phyloP scores from a whole-genome alignment of 2,888 invertebrate genomes.

The Byasa hedistus region DNA sequence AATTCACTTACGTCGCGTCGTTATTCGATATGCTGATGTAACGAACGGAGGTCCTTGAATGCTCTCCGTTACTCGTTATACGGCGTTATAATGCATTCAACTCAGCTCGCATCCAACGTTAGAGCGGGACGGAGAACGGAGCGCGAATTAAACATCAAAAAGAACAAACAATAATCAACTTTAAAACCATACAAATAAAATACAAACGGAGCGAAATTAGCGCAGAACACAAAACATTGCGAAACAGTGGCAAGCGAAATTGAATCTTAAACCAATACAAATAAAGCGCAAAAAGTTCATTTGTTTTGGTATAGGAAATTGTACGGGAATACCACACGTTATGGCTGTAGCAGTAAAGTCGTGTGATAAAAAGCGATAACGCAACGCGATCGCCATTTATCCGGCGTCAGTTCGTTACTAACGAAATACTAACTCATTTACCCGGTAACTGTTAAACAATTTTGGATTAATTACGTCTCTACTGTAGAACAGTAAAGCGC shows the following conservation, averaged over 20 bases:
- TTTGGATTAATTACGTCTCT: too few relatives aligned
- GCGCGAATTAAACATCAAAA: not conserved
- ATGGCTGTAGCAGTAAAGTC: not conserved
- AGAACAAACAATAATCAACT: slow-evolving; percentile 10
- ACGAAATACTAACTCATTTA: slow-evolving; percentile 27
- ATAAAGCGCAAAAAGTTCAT: not conserved
- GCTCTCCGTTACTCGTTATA: slow-evolving; percentile 28
- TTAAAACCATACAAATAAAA: not conserved
- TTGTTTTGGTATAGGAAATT: not conserved
- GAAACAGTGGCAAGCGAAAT: not conserved
- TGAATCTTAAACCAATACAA: not conserved
- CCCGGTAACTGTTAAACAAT: too few relatives aligned
- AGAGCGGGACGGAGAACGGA: slow-evolving; percentile 9
- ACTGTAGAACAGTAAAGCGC: too few relatives aligned
- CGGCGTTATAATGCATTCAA: slow-evolving; percentile 28
- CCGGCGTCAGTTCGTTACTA: slow-evolving; percentile 16
- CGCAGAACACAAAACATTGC: not conserved
- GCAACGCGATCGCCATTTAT: slow-evolving; percentile 2
- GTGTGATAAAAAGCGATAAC: not conserved
- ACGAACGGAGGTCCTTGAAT: slow-evolving; percentile 26
- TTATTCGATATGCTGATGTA: not conserved
- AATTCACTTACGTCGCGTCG: too few relatives aligned
- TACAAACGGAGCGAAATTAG: slow-evolving; percentile 3
- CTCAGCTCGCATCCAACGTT: slow-evolving; percentile 4
- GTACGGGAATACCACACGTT: slow-evolving; percentile 10